Evolutionary conservation across 2,797 vertebrate genomes (phyloP).

Genomic region (Valencia hispanica): DNA sequence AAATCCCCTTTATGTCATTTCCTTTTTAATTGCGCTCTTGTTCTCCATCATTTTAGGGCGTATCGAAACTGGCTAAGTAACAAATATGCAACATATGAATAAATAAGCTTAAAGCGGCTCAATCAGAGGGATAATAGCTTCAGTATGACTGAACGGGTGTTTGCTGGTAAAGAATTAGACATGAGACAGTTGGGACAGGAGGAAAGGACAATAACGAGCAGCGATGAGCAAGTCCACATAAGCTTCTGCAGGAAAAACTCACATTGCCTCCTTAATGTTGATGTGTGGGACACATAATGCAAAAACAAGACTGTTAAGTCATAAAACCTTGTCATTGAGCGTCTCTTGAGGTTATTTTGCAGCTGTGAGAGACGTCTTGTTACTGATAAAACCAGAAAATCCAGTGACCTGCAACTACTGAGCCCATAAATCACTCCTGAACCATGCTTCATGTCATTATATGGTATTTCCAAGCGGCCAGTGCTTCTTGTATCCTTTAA

Average conservation of each 20-base stretch:
- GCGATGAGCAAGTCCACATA: neutral
- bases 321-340: neutral
- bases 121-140: neutral
- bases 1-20: constrained; percentile 6
- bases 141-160: neutral
- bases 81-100: constrained; percentile 26
- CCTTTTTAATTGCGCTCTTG: constrained; percentile 12
- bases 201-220: neutral
- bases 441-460: neutral
- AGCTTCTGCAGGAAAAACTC: neutral
- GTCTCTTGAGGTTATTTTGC: neutral
- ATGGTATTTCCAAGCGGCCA: neutral
- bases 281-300: neutral
- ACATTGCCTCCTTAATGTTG: neutral
- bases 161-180: neutral
- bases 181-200: neutral
- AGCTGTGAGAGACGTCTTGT: neutral
- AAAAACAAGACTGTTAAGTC: neutral
- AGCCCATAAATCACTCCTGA: neutral
- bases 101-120: constrained; percentile 17
- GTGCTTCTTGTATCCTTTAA: neutral
- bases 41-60: constrained; percentile 28
- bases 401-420: neutral
- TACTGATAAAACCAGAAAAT: constrained; percentile 4
- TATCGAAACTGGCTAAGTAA: constrained; percentile 40